Base-by-base conservation (phyloP, 35 echinoderm and acorn worm genomes). In the Lytechinus pictus region DNA sequence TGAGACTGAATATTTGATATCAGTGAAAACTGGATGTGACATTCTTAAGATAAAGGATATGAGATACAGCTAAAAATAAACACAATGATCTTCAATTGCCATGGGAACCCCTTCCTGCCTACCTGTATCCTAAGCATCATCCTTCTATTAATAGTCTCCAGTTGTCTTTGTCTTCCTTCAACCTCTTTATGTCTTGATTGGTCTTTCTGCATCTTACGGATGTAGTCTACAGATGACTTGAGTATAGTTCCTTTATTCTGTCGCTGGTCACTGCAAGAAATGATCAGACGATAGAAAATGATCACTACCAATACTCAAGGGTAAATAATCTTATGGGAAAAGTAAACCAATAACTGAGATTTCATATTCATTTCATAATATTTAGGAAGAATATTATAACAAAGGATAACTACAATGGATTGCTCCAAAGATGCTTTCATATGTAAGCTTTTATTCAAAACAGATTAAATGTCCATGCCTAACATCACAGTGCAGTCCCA, bases 61-160 rank as follows among this genome's bases (percentile, higher is more conserved):
- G 21, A 7, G 21, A 7, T 79, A 24, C 66, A 79, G n/a, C 66
- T 79, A 14, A 79, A 79, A 14, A 79, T 79, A 24, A 27, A 79
- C 4, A 8, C 66, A 4, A 79, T 16, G 21, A 79, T 79, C 66
- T 79, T 79, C 66, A 79, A 79, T 79, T 16, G 14, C 66, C 66
- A 79, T 79, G 66, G 66, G 12, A 16, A 57, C 54, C 33, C 94
- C n/a, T 54, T 55, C 51, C 10, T 21, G 44, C 54, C 21, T 96
- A 99, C 98, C 97, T 99, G 98, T 97, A 99, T 97, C 86, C 98
- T 96, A 4, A 97, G 94, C 61, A 99, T 96, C 97, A 97, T 99
- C 79, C 96, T 92, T 54, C 98, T 95, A 87, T 97, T 97, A 5
- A 98, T 92, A 13, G 92, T 91, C 91, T 98, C 95, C 28, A 99